Percentiles rank a stretch among this genome's conserved stretches.
Evolutionary conservation across 2,113 vertebrate species (phyloP).

Genomic region (Brevimyrus niger): DNA sequence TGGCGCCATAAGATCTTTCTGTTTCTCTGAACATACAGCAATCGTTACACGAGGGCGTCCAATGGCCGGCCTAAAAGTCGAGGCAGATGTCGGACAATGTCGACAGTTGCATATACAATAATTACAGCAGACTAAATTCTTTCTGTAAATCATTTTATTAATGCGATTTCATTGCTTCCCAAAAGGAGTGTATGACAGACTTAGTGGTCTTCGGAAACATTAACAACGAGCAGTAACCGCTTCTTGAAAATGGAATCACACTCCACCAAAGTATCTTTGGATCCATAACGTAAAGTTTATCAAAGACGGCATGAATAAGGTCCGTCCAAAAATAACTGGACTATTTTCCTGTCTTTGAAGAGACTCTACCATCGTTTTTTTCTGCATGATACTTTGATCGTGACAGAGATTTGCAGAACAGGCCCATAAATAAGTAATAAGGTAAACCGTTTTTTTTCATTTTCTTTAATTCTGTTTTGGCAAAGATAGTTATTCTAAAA

Average conservation of each 20-base stretch:
- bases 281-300: neutral
- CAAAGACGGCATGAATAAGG: neutral
- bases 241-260: neutral
- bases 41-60: neutral
- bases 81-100: neutral
- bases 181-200: neutral
- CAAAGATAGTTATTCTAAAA: constrained; percentile 47
- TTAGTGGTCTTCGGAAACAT: constrained; percentile 1
- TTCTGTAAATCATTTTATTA: neutral
- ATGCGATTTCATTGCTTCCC: constrained; percentile 8
- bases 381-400: constrained; percentile 28
- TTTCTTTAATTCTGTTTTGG: constrained; percentile 35
- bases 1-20: neutral
- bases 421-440: constrained; percentile 29
- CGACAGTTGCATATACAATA: neutral
- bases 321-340: neutral
- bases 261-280: neutral
- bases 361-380: neutral
- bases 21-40: neutral
- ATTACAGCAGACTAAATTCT: neutral
- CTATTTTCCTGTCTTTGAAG: neutral
- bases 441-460: constrained; percentile 37
- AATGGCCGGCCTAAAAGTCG: neutral
- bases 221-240: neutral
- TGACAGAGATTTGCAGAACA: neutral